These are phyloP conservation scores for Drosophila neonasuta DNA, from an alignment of 2,888 invertebrate genomes.

Conservation along the genomic window DNA sequence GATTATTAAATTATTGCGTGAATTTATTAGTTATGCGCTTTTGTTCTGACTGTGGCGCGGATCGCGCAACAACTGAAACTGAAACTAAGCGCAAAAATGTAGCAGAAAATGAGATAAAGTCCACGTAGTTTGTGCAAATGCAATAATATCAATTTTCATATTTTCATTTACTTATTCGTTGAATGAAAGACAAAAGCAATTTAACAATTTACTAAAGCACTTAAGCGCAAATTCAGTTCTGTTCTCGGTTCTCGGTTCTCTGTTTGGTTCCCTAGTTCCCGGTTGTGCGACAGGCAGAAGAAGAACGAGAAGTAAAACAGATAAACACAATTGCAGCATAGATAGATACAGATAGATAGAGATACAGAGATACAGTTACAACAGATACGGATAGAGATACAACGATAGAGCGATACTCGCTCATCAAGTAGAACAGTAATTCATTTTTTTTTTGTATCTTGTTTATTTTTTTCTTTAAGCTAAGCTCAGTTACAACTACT, in stretches of 20 bases:
- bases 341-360: conserved; percentile 12
- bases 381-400: conserved; percentile 2
- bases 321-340: conserved; percentile 24
- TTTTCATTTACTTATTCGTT: conserved; percentile 57
- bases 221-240: conserved; percentile 67
- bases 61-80: conserved; percentile 48
- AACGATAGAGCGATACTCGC: conserved; percentile 6
- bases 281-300: conserved; percentile 12
- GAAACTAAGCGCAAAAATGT: conserved; percentile 49
- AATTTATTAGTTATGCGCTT: conserved; percentile 38
- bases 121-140: conserved; percentile 61
- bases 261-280: conserved; percentile 33
- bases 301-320: conserved; percentile 8
- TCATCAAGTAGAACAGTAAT: conserved; percentile 1
- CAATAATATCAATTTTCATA: conserved; percentile 75
- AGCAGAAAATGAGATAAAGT: conserved; percentile 53
- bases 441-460: neutral
- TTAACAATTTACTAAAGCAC: conserved; percentile 79
- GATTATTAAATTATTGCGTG: too few relatives aligned
- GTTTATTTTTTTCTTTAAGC: conserved; percentile 15
- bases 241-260: conserved; percentile 10
- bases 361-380: conserved; percentile 11
- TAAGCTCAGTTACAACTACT: conserved; percentile 32
- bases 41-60: conserved; percentile 27
- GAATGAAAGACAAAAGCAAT: conserved; percentile 77